Evolutionary conservation across 64 coral and sea anemone genomes (phyloP).

Genomic region (Montipora capricornis): DNA sequence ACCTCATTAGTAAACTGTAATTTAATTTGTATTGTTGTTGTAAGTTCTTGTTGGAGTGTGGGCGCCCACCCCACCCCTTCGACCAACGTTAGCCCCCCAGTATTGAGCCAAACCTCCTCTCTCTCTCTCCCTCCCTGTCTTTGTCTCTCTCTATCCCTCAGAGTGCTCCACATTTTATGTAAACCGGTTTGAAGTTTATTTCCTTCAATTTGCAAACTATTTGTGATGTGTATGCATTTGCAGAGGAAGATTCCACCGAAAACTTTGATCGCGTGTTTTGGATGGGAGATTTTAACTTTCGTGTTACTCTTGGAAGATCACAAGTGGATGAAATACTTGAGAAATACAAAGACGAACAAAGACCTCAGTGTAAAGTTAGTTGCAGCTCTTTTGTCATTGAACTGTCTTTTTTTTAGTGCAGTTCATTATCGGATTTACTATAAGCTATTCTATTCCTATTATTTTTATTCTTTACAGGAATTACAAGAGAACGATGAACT

Average conservation of each 20-base stretch:
- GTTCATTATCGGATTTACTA: background rate
- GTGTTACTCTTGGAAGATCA: conserved; percentile 70
- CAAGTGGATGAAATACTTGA: conserved; percentile 77
- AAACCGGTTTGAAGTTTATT: background rate
- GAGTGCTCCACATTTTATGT: too few relatives aligned
- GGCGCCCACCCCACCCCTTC: too few relatives aligned
- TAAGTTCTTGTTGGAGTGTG: too few relatives aligned
- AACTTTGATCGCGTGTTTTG: conserved; percentile 96
- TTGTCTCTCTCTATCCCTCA: too few relatives aligned
- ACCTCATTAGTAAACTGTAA: too few relatives aligned
- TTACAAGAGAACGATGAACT: conserved; percentile 81
- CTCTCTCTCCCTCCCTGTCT: too few relatives aligned
- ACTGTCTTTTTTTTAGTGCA: background rate
- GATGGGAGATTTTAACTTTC: conserved; percentile 97
- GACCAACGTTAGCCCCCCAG: too few relatives aligned
- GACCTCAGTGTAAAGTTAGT: conserved; percentile 76
- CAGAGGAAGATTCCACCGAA: conserved; percentile 71
- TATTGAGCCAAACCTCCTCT: too few relatives aligned
- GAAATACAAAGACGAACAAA: conserved; percentile 73
- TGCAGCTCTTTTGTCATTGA: background rate
- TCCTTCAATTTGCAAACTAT: background rate
- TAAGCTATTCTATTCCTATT: background rate
- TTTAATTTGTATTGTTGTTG: too few relatives aligned
- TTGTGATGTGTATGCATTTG: background rate
- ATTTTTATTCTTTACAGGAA: conserved; percentile 54